Conservation (phyloP, 2,113 vertebrate species). For the Carollia perspicillata region DNA sequence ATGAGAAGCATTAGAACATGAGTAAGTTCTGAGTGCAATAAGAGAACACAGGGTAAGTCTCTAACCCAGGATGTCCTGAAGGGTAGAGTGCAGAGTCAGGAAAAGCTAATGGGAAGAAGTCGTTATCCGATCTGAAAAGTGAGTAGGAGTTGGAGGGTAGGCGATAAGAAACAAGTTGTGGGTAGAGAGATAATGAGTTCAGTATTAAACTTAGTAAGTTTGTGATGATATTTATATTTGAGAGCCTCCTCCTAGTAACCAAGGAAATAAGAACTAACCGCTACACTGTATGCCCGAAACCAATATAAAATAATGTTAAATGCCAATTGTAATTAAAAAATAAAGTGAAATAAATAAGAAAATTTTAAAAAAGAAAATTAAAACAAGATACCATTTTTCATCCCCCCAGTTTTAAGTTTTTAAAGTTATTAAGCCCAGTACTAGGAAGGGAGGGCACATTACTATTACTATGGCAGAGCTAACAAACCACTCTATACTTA, state of each 20-base stretch:
- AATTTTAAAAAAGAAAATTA: too few species aligned
- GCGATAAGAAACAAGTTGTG: neutral
- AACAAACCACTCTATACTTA: neutral
- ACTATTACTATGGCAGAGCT: neutral
- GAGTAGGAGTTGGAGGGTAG: neutral
- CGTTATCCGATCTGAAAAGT: neutral
- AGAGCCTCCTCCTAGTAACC: neutral
- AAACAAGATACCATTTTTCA: neutral
- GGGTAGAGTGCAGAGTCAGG: neutral
- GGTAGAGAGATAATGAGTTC: neutral
- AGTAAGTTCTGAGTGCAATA: neutral
- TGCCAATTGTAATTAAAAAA: too few species aligned
- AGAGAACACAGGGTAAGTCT: neutral
- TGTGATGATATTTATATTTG: neutral
- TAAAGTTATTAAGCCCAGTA: neutral
- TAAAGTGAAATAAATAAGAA: too few species aligned
- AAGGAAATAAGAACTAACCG: constrained; percentile 3
- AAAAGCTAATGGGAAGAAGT: neutral
- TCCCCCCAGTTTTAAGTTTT: neutral
- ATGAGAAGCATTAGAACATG: neutral
- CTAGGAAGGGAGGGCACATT: neutral
- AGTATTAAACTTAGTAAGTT: neutral
- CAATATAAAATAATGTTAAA: too few species aligned
- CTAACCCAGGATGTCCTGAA: neutral
- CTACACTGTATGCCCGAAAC: neutral